Base-by-base conservation (phyloP, 2,797 vertebrate genomes). In the Tinamus major region DNA sequence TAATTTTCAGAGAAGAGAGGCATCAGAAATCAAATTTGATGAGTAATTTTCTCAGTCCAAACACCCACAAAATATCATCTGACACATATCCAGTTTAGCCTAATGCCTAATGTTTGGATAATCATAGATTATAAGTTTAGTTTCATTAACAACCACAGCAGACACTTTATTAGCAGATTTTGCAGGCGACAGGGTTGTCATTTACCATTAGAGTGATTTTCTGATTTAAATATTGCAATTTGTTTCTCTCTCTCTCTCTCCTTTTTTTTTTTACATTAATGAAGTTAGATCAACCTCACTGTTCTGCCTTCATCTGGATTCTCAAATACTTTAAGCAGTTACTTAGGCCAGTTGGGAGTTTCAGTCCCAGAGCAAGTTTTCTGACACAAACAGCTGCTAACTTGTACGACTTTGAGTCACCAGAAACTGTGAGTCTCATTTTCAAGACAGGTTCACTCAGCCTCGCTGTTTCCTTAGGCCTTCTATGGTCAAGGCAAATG, bases 101-200 rank as follows among this genome's bases (percentile, higher is more conserved):
- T 79, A 96, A 90, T 13, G 31, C 92, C 96, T 96, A 95, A 97
- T 95, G 92, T 94, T 65, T 96, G 94, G 85, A 93, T 97, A 97
- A 97, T 97, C 84, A 96, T 61, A 80, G 93, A 86, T 97, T 90
- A 85, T 96, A 97, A 97, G 92, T 97, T 97, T 95, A 92, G 94
- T 95, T 97, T 96, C 96, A 96, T 94, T 94, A 97, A 92, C 79
- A 95, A 91, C 89, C 56, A 89, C 86, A 95, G 94, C 79, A 96
- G 92, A 95, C 90, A 92, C 61, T 96, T 96, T 94, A 96, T 96
- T 96, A 97, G 89, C 92, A 96, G 94, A 94, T 96, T 97, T 96
- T 65, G 46, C 51, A 93, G 85, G 77, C 92, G 93, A 93, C 82
- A 79, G 82, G 80, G 88, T 89, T 97, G 95, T 97, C 92, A 95